phyloP scores from a whole-genome alignment of 2,113 vertebrate genomes.

The Myanophis thanlyinensis region DNA sequence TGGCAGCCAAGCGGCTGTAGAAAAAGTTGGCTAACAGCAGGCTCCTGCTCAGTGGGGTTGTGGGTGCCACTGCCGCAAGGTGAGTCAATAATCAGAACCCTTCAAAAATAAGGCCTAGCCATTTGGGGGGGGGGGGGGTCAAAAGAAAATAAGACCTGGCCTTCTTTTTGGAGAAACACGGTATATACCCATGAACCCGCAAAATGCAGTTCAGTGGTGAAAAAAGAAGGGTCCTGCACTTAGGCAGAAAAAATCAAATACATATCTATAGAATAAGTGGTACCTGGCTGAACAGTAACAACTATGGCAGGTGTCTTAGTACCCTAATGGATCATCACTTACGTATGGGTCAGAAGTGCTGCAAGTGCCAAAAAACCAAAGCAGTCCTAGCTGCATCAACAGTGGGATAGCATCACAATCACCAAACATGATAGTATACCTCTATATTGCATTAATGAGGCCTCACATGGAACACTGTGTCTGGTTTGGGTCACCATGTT shows the following conservation, averaged over 20 bases:
- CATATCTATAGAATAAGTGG: neutral
- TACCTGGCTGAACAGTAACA: neutral
- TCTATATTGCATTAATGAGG: neutral
- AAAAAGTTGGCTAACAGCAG: too few species aligned
- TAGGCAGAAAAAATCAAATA: neutral
- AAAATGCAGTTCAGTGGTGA: neutral
- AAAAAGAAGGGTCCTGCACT: neutral
- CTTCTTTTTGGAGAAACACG: too few species aligned
- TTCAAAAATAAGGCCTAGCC: too few species aligned
- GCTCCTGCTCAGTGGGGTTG: too few species aligned
- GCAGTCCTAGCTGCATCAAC: neutral
- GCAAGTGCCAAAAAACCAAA: neutral
- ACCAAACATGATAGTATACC: neutral
- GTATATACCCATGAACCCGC: neutral
- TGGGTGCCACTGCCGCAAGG: too few species aligned
- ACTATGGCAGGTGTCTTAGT: neutral
- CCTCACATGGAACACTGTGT: neutral
- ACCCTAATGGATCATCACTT: neutral
- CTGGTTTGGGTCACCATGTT: neutral
- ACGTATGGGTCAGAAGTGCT: neutral
- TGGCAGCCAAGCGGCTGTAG: too few species aligned
- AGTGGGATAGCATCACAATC: neutral
- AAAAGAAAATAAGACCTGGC: too few species aligned
- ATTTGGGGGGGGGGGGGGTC: too few species aligned
- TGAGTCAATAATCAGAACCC: too few species aligned